Evolutionary conservation across 2,888 invertebrate species (phyloP), one percentile per base, ranked within the genome.

Genomic region (Torymus auratus): DNA sequence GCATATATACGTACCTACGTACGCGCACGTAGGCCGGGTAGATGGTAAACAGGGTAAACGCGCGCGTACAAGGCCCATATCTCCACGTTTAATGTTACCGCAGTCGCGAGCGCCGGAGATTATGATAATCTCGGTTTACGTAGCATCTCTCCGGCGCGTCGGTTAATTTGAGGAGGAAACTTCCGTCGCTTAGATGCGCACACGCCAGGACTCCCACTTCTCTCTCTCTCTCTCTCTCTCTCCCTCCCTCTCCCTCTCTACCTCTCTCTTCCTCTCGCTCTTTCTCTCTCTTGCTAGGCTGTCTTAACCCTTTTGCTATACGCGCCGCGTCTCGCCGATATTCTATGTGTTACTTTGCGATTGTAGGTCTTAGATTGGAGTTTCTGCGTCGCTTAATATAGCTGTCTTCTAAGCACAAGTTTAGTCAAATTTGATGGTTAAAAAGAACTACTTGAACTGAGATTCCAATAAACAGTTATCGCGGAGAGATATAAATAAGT

Each of bases 91-190:
- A 89, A 89, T 88, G 89, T 86, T 87, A 86, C 88, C 88, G 87
- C 88, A 89, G 88, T 88, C 89, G 52, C 86, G 85, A 75, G 86
- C 87, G 86, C 86, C 82, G 86, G 89, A 90, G 90, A 91, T 91
- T 90, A 91, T 90, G 87, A 90, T 91, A 91, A 91, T 90, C 90
- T 90, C 87, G 87, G 88, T 90, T 91, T 89, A 89, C 88, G 88
- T 86, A 86, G 86, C 78, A 23, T 65, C 70, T 74, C 28, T 74
- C 61, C 55, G 28, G 53, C 23, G 67, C 23, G 87, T 86, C 86
- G 87, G 87, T 89, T 90, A 90, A 90, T 89, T 90, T 88, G 88
- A 88, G 88, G 86, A 89, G 88, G 87, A 88, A 90, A 90, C 88
- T 90, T 89, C 85, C 86, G 85, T 85, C 84, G 85, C 84, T 85